Evolutionary conservation across 2,888 invertebrate genomes (phyloP).

Genomic region (Byasa hedistus): DNA sequence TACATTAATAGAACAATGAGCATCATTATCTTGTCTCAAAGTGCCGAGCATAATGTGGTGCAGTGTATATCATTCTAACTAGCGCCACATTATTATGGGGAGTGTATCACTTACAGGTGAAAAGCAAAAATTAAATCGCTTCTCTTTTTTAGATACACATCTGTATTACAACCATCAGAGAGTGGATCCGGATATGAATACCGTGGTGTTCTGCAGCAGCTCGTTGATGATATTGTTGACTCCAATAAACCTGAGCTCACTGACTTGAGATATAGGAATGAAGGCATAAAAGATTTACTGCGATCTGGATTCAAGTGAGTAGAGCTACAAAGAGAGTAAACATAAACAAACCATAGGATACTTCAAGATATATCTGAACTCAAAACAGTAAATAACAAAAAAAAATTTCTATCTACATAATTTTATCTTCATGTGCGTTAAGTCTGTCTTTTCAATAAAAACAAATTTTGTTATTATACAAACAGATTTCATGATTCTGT

Average conservation of each 20-base stretch:
- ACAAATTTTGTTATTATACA: too few species aligned
- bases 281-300: conserved; percentile 80
- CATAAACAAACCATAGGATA: too few species aligned
- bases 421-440: too few species aligned
- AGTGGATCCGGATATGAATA: conserved; percentile 73
- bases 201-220: conserved; percentile 78
- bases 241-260: conserved; percentile 78
- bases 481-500: too few species aligned
- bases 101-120: background rate
- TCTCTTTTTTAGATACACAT: conserved; percentile 57
- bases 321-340: background rate
- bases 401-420: too few species aligned
- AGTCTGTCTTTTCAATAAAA: too few species aligned
- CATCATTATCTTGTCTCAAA: too few species aligned
- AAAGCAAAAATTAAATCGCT: background rate
- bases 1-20: too few species aligned
- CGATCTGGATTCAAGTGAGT: conserved; percentile 81
- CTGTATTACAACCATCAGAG: conserved; percentile 71
- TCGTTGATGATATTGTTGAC: conserved; percentile 80
- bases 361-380: too few species aligned
- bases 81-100: too few species aligned
- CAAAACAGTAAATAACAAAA: too few species aligned
- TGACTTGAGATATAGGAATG: conserved; percentile 80
- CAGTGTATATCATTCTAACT: background rate
- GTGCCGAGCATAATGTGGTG: too few species aligned